Base-by-base conservation (phyloP, 2,797 vertebrate species). In the Epinephelus awoara region DNA sequence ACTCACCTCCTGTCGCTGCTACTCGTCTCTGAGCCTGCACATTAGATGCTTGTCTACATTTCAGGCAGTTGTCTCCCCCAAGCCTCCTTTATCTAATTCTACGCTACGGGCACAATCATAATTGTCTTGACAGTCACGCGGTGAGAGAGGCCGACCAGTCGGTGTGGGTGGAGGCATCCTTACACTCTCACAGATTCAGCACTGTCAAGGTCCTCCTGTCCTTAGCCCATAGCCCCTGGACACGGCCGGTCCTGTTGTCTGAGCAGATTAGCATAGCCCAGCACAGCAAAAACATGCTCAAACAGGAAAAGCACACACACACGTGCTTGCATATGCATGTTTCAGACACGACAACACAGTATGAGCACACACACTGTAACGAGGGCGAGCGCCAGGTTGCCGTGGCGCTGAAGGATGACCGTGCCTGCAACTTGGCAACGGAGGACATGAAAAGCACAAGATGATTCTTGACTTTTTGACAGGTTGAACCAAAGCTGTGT, bases 131-230 rank as follows among this genome's bases (percentile, higher is more conserved):
- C 91, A 91, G 88, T 82, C 77, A 75, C 21, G 70, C 23, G 15
- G 86, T 27, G 86, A 90, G 86, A 85, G 67, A 77, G 75, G 80
- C 79, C 54, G 15, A 72, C 74, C 63, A 69, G 75, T 79, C 85
- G 44, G 79, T 61, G 84, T 76, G 77, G 79, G 90, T 42, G 75
- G 81, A 91, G 82, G 85, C 75, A 42, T 84, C 75, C 79, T 80
- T 74, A 76, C 77, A 71, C 85, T 83, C 73, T 72, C 71, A 78
- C 77, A 85, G 82, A 87, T 83, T 80, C 77, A 85, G 76, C 29
- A 71, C 76, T 88, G 92, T 91, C 93, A 95, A 95, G 94, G 95
- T 95, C 93, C 89, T 88, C 40, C 84, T 87, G 94, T 94, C 94
- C 94, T 95, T 89, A 92, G 90, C 79, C 87, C 76, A 79, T 78